Base-by-base conservation (phyloP, 2,113 vertebrate genomes). In the Garra rufa region DNA sequence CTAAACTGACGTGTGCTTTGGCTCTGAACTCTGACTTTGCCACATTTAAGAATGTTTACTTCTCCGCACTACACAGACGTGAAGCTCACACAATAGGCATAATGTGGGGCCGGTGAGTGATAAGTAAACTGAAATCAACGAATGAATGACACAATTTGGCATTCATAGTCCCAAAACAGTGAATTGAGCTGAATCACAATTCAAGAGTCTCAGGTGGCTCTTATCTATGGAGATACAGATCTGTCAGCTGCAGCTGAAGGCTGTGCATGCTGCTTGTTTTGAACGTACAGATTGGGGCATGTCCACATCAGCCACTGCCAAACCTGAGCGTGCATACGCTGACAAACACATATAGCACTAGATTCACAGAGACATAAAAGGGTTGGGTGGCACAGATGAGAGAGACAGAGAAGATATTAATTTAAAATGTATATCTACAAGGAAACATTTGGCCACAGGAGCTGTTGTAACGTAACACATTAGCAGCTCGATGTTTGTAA, bases 211-310 rank as follows among this genome's bases (percentile, higher is more conserved):
- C 55, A 17, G 61, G 15, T 43, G 74, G 61, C 34, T 71, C 34
- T 57, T 44, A 61, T 61, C 76, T 78, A 48, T 19, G 6, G 50
- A 71, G 52, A 82, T 71, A 48, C 5, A 4, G 13, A 46, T 77
- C 82, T 81, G 78, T 46, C 34, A 82, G 41, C 48, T 81, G 74
- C 48, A 61, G 81, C 85, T 83, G 43, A 78, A 78, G 75, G 65
- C 85, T 75, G 57, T 46, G 44, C 69, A 52, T 73, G 81, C 50
- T 46, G 59, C 59, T 80, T 67, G 24, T 80, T 65, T 80, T 30
- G 38, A 83, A 61, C 14, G 4, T 84, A 81, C 83, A 85, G 79
- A 87, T 87, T 73, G 71, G 59, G 83, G 81, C 83, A 85, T 82
- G 78, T 55, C 63, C 63, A 57, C 38, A 17, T 21, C 61, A 70